These are phyloP conservation scores for Monoplex corrugatus DNA, from an alignment of 2,888 invertebrate species.

Conservation along the genomic window DNA sequence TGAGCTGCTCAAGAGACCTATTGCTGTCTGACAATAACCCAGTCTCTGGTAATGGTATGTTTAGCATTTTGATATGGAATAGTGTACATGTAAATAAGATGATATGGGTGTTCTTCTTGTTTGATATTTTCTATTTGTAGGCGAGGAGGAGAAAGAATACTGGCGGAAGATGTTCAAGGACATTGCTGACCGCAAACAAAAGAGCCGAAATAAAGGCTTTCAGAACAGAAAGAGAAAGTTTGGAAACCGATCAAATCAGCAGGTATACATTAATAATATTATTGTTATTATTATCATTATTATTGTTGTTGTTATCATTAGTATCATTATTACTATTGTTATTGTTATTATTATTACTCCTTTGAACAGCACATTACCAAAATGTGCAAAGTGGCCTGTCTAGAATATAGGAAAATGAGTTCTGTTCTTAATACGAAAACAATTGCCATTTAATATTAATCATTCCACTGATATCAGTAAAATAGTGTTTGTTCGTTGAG, in stretches of 20 bases:
- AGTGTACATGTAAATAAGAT: background rate
- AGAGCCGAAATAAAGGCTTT: conserved; percentile 25
- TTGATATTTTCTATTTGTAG: conserved; percentile 74
- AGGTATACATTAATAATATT: background rate
- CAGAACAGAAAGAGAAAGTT: conserved; percentile 43
- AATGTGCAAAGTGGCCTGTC: too few species aligned
- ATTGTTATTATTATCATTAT: background rate
- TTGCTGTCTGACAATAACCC: too few species aligned
- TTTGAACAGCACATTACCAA: too few species aligned
- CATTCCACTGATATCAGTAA: too few species aligned
- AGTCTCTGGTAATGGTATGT: background rate
- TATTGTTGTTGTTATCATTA: too few species aligned
- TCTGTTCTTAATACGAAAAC: too few species aligned
- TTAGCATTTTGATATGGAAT: background rate
- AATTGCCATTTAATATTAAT: too few species aligned
- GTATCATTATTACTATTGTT: too few species aligned
- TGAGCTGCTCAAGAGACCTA: too few species aligned
- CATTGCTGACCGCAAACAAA: conserved; percentile 58
- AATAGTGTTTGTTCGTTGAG: too few species aligned
- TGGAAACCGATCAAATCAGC: conserved; percentile 29
- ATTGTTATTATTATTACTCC: too few species aligned
- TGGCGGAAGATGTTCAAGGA: conserved; percentile 74
- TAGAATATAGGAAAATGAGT: too few species aligned
- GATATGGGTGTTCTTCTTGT: background rate
- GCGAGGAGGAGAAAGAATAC: conserved; percentile 87